Percentiles rank a stretch among this genome's conserved stretches.
Evolutionary conservation across 1,140 invertebrate species (phyloP).

Genomic region (Linepithema humile): DNA sequence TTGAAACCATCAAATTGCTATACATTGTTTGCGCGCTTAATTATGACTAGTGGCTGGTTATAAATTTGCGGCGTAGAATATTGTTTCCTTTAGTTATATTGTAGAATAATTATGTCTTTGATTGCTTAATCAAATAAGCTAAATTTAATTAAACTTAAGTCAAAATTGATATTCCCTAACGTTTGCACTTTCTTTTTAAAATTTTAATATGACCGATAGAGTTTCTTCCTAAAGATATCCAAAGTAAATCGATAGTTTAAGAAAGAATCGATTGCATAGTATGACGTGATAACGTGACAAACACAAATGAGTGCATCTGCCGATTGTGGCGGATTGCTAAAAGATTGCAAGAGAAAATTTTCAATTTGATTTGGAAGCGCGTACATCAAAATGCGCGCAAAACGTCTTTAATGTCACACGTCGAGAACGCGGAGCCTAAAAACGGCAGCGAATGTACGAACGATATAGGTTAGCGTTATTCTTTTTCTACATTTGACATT

Average conservation of each 20-base stretch:
- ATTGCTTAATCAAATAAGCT: too few relatives aligned
- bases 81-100: neutral
- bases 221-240: neutral
- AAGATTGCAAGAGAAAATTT: constrained; percentile 4
- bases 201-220: neutral
- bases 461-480: constrained; percentile 52
- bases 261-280: neutral
- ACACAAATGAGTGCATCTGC: neutral
- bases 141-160: neutral
- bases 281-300: neutral
- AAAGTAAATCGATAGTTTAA: constrained; percentile 2
- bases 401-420: constrained; percentile 68
- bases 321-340: neutral
- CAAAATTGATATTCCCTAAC: neutral
- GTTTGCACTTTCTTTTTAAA: neutral
- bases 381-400: constrained; percentile 49
- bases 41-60: neutral
- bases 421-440: constrained; percentile 47
- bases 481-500: neutral
- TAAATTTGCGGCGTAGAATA: neutral
- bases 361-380: constrained; percentile 21
- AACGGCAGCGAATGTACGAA: constrained; percentile 48
- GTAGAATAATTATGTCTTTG: too few relatives aligned
- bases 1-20: neutral
- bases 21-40: neutral